phyloP scores from a whole-genome alignment of 2,888 invertebrate species.

The Diloba caeruleocephala region DNA sequence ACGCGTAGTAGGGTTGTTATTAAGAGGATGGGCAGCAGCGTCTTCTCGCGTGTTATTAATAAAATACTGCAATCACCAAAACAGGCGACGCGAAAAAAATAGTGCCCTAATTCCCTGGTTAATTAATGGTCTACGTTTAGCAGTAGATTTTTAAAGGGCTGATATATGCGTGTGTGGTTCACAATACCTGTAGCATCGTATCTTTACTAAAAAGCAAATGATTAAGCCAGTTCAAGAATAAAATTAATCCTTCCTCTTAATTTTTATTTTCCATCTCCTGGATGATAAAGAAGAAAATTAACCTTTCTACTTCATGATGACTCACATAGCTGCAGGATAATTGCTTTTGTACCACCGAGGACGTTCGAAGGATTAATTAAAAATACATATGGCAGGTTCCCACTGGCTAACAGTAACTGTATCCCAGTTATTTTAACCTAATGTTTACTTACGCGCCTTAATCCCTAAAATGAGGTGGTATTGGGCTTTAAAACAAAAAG shows the following conservation, averaged over 20 bases:
- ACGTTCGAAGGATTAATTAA: conserved; percentile 60
- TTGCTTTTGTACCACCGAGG: conserved; percentile 58
- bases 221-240: conserved; percentile 1
- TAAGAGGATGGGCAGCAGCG: too few relatives aligned
- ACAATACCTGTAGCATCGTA: too few relatives aligned
- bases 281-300: conserved; percentile 57
- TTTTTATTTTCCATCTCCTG: conserved; percentile 46
- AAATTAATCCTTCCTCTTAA: conserved; percentile 35
- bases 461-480: conserved; percentile 38
- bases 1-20: too few relatives aligned
- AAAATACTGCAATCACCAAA: too few relatives aligned
- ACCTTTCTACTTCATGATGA: conserved; percentile 53
- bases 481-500: conserved; percentile 25
- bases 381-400: conserved; percentile 60
- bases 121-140: too few relatives aligned
- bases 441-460: conserved; percentile 48
- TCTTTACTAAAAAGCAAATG: background rate
- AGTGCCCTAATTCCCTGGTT: too few relatives aligned
- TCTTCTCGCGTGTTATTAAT: too few relatives aligned
- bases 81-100: too few relatives aligned
- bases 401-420: conserved; percentile 49
- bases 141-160: too few relatives aligned
- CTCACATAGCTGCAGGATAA: conserved; percentile 53
- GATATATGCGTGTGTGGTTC: too few relatives aligned
- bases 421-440: conserved; percentile 47